Conservation (phyloP, 2,113 vertebrate species). For the Dasyornis broadbenti region DNA sequence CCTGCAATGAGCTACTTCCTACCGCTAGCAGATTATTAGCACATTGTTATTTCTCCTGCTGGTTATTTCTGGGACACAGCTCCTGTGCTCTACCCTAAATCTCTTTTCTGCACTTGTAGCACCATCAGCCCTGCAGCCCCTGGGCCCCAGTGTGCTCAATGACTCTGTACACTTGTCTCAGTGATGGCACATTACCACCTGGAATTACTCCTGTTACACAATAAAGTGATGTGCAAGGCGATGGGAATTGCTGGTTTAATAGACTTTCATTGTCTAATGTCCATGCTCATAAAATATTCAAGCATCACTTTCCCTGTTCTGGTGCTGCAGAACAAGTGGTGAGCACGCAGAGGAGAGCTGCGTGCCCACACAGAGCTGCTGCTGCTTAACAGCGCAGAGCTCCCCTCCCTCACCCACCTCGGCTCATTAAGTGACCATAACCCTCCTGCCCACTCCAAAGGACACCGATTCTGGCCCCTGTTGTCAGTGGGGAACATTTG, state of each 20-base stretch:
- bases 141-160: not conserved
- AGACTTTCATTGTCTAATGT: not conserved
- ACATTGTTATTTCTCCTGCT: not conserved
- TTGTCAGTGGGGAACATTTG: fast-evolving
- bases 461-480: fast-evolving
- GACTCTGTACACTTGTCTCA: not conserved
- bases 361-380: fast-evolving
- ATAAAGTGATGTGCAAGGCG: not conserved
- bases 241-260: not conserved
- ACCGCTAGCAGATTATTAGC: fast-evolving
- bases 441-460: not conserved
- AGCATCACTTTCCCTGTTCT: fast-evolving
- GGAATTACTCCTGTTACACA: not conserved
- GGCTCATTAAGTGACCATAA: fast-evolving
- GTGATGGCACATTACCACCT: not conserved
- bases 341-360: not conserved
- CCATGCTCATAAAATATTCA: not conserved
- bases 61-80: not conserved
- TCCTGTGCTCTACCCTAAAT: not conserved
- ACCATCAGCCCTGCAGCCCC: not conserved
- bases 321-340: not conserved
- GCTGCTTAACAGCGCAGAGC: fast-evolving
- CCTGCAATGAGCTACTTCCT: not conserved
- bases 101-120: fast-evolving
- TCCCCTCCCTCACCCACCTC: fast-evolving